These are phyloP conservation scores for Aphidius colemani DNA, from an alignment of 2,888 invertebrate species.

Conservation along the genomic window DNA sequence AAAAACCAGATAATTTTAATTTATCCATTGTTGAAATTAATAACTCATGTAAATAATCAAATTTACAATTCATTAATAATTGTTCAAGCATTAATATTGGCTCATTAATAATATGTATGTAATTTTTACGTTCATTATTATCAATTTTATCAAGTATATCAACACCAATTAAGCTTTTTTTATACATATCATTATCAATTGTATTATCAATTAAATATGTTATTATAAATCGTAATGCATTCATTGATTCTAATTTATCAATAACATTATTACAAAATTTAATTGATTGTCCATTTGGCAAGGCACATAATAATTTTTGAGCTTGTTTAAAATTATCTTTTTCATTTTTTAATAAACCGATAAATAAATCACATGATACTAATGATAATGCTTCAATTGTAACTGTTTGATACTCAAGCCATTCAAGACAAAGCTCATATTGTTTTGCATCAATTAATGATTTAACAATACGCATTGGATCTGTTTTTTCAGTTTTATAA, in stretches of 20 bases:
- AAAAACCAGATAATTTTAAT: constrained; percentile 55
- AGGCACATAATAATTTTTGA: constrained; percentile 63
- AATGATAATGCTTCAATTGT: constrained; percentile 65
- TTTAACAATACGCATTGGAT: constrained; percentile 64
- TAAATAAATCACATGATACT: constrained; percentile 64
- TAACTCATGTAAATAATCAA: constrained; percentile 70
- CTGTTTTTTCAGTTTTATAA: constrained; percentile 56
- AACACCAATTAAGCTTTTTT: constrained; percentile 71
- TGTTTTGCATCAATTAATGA: constrained; percentile 65
- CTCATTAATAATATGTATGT: constrained; percentile 69
- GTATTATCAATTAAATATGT: constrained; percentile 66
- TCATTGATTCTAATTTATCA: constrained; percentile 67
- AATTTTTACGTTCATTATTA: constrained; percentile 63
- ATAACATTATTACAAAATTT: constrained; percentile 70
- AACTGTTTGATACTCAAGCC: constrained; percentile 70
- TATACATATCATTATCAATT: constrained; percentile 62
- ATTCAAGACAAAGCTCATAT: constrained; percentile 71
- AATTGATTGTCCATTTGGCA: constrained; percentile 66
- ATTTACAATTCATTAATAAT: constrained; percentile 82
- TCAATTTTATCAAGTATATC: constrained; percentile 71
- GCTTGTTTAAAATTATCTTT: constrained; percentile 49
- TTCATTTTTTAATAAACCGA: constrained; percentile 65
- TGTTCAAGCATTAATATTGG: constrained; percentile 84
- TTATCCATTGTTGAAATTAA: constrained; percentile 65
- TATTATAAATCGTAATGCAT: constrained; percentile 69